Evolutionary conservation across 2,113 vertebrate species (phyloP), one percentile per base, ranked within the genome.

Genomic region (Callocephalon fimbriatum): DNA sequence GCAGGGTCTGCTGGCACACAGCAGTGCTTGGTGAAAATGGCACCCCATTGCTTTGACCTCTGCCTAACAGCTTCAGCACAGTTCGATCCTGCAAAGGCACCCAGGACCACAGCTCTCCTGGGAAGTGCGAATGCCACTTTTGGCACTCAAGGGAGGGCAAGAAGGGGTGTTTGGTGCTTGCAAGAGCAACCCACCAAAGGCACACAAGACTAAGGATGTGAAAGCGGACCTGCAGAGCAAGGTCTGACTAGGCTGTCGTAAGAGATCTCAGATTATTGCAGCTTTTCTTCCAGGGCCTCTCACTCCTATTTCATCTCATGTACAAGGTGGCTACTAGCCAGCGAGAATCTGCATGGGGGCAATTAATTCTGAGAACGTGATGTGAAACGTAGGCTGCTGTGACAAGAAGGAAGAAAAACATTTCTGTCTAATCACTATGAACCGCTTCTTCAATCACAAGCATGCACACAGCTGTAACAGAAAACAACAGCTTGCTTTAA

Each of bases 401-500:
- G 62, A 80, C 61, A 82, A 93, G 50, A 45, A 47, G 68, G 66
- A 74, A 70, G 44, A 70, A 44, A 13, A 0, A 6, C 15, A 23
- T 62, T 91, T 91, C 71, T 89, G 48, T 38, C 44, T 67, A 62
- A 86, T 44, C 38, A 16, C 26, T 44, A 10, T 4, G n/a, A 93
- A 78, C 45, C 42, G 45, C 83, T 74, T 90, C 67, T 56, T 86
- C 77, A 93, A 31, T 65, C 51, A 45, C 45, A 74, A 74, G 45
- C 3, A 38, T 9, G 59, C 21, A 84, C n/a, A 66, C 73, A 91
- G 72, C 81, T 87, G 25, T 44, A 94, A 56, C 29, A 91, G 54
- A 86, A 67, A 89, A 67, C 67, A 91, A 72, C 51, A 86, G 80
- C 53, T 86, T 94, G 84, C 90, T 90, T 80, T 63, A 40, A 82